Percentiles rank a stretch among this genome's conserved stretches.
These are phyloP conservation scores for Branchipolynoe longqiensis DNA, from an alignment of 2,888 invertebrate genomes.

Conservation along the genomic window DNA sequence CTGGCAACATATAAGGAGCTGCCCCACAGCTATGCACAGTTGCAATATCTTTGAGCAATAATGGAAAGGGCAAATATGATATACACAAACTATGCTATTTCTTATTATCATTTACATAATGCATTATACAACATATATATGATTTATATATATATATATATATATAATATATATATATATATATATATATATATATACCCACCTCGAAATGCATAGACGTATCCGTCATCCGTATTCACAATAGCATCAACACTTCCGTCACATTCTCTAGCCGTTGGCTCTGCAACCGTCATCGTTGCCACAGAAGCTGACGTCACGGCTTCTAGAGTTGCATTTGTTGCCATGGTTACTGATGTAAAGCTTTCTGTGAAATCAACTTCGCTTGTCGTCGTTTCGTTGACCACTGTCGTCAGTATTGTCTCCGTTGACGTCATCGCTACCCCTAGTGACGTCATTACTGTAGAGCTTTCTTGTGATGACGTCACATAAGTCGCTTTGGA, in stretches of 20 bases:
- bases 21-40: no score
- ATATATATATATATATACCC: not conserved
- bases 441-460: not conserved
- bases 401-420: not conserved
- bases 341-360: not conserved
- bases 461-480: no score
- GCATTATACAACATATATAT: no score
- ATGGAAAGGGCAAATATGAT: no score
- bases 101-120: no score
- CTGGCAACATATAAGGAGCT: no score
- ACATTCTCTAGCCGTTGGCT: not conserved
- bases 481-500: no score
- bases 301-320: not conserved
- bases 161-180: no score
- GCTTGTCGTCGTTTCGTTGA: not conserved
- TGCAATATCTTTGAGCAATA: no score
- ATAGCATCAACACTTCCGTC: conserved; percentile 14
- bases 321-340: no score
- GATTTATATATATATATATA: no score
- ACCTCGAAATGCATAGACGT: not conserved
- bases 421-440: not conserved
- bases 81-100: no score
- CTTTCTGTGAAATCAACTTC: not conserved
- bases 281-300: not conserved
- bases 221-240: not conserved